Percentiles rank a stretch among this genome's conserved stretches.
phyloP scores from a whole-genome alignment of 2,797 vertebrate species.

The Danio jaintianensis region DNA sequence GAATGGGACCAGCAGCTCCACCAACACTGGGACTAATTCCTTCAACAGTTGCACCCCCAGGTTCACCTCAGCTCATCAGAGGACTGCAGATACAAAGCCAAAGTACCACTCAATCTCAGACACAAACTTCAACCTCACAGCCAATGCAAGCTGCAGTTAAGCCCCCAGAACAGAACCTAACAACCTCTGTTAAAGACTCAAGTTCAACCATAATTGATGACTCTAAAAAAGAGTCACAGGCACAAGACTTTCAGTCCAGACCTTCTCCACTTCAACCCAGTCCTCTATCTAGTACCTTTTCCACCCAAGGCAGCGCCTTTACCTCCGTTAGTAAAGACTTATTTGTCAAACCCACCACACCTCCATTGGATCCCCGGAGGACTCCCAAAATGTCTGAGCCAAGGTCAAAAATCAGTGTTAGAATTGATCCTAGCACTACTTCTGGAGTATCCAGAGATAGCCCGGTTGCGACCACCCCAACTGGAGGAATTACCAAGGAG shows the following conservation, averaged over 20 bases:
- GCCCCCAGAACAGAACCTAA: slow-evolving; percentile 51
- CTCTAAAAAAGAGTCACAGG: slow-evolving; percentile 34
- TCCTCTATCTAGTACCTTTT: slow-evolving; percentile 69
- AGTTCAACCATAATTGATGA: slow-evolving; percentile 31
- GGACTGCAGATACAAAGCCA: slow-evolving; percentile 58
- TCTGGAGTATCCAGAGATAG: slow-evolving; percentile 56
- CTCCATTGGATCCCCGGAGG: slow-evolving; percentile 60
- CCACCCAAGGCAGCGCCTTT: slow-evolving; percentile 80
- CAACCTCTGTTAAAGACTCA: slow-evolving; percentile 39
- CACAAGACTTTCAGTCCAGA: slow-evolving; percentile 45
- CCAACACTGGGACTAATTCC: slow-evolving; percentile 65
- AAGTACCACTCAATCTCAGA: slow-evolving; percentile 57
- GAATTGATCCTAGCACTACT: slow-evolving; percentile 43
- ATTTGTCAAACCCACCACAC: slow-evolving; percentile 64
- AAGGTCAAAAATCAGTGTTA: slow-evolving; percentile 46
- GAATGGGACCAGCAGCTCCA: slow-evolving; percentile 67
- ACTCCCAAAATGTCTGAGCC: slow-evolving; percentile 47
- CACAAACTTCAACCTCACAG: slow-evolving; percentile 46
- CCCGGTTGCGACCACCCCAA: slow-evolving; percentile 65
- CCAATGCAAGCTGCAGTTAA: slow-evolving; percentile 27
- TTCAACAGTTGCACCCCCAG: slow-evolving; percentile 62
- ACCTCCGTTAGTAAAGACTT: slow-evolving; percentile 76
- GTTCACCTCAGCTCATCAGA: slow-evolving; percentile 59
- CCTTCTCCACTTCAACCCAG: slow-evolving; percentile 59
- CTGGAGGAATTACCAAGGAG: slow-evolving; percentile 76